A percentile compares a stretch with the other conserved stretches of the same genome.
Evolutionary conservation across 2,113 vertebrate species (phyloP).

Genomic region (Sinocyclocheilus grahami): DNA sequence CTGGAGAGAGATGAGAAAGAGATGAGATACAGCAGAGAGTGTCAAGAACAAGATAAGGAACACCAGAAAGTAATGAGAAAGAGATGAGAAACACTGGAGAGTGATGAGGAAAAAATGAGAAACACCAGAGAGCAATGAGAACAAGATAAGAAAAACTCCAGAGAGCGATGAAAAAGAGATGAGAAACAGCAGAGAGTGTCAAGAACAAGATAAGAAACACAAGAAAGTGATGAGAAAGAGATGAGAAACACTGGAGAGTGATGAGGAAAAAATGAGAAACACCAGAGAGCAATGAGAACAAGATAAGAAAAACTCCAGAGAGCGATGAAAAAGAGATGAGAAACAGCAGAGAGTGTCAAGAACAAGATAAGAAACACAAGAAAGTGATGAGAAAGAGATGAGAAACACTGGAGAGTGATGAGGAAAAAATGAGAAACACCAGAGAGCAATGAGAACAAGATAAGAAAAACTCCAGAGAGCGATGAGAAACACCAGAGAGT

Average conservation of each 20-base stretch:
- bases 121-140: not conserved
- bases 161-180: not conserved
- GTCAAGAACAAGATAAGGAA: not conserved
- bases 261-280: not conserved
- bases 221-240: not conserved
- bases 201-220: not conserved
- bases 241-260: no score
- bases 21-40: no score
- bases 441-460: not conserved
- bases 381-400: no score
- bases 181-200: not conserved
- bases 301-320: not conserved
- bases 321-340: not conserved
- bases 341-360: no score
- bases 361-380: not conserved
- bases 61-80: not conserved
- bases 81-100: not conserved
- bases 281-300: not conserved
- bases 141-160: not conserved
- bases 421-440: not conserved
- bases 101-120: not conserved
- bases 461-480: not conserved
- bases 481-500: not conserved
- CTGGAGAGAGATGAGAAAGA: not conserved
- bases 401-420: no score